A percentile compares a stretch with the other conserved stretches of the same genome.
These are phyloP conservation scores for Hoplostethus mediterraneus DNA, from an alignment of 2,797 vertebrate genomes.

Conservation along the genomic window DNA sequence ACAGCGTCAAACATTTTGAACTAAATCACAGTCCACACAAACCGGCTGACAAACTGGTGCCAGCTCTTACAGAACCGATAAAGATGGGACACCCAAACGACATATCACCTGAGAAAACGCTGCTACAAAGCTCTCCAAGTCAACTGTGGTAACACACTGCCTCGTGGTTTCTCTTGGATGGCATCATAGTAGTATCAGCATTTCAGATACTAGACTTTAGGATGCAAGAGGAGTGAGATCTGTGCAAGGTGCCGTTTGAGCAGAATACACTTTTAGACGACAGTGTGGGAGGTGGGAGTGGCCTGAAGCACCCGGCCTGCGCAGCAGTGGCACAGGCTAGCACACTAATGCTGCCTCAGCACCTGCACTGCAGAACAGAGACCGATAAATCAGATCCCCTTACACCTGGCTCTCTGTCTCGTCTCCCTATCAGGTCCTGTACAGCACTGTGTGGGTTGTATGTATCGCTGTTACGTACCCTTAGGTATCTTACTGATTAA, in stretches of 20 bases:
- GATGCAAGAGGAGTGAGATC: neutral
- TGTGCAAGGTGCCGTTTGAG: neutral
- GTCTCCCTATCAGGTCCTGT: slow-evolving; percentile 7
- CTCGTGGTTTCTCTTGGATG: too few relatives aligned
- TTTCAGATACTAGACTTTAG: neutral
- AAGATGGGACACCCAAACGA: too few relatives aligned
- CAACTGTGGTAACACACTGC: too few relatives aligned
- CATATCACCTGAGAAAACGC: neutral
- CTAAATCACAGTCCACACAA: too few relatives aligned
- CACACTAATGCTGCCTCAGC: slow-evolving; percentile 61
- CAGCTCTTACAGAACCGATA: too few relatives aligned
- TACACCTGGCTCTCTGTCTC: slow-evolving; percentile 19
- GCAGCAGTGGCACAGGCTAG: neutral
- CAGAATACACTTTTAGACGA: neutral
- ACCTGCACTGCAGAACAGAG: slow-evolving; percentile 66
- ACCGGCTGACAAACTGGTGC: too few relatives aligned
- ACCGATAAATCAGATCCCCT: slow-evolving; percentile 43
- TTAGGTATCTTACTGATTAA: too few relatives aligned
- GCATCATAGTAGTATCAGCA: too few relatives aligned
- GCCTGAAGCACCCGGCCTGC: slow-evolving; percentile 5
- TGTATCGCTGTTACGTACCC: neutral
- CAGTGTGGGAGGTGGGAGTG: neutral
- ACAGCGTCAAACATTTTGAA: too few relatives aligned
- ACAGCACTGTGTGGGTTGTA: neutral
- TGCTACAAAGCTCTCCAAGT: too few relatives aligned